Evolutionary conservation across 2,113 vertebrate species (phyloP).

Genomic region (Corydoras maculifer): DNA sequence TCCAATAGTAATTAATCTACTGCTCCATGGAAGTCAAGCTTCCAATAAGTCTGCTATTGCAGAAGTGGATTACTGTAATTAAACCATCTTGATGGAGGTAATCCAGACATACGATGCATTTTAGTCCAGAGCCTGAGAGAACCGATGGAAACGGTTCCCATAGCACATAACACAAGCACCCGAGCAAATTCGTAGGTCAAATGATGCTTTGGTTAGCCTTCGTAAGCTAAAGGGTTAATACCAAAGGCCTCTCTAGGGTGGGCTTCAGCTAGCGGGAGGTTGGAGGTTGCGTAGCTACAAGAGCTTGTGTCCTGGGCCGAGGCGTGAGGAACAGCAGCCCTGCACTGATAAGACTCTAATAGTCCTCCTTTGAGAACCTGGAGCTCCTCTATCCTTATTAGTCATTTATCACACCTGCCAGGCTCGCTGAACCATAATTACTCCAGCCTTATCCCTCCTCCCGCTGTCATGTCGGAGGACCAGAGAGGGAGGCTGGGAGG

Average conservation of each 20-base stretch:
- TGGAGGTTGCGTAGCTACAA: conserved; percentile 64
- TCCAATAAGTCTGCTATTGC: conserved; percentile 21
- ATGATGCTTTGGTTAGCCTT: background rate
- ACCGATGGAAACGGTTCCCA: background rate
- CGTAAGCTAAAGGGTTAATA: conserved; percentile 49
- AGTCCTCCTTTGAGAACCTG: conserved; percentile 94
- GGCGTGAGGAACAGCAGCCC: conserved; percentile 68
- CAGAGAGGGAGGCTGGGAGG: conserved; percentile 37
- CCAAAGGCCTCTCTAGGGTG: conserved; percentile 32
- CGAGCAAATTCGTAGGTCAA: background rate
- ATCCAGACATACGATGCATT: conserved; percentile 7
- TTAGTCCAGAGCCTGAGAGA: background rate
- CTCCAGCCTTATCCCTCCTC: conserved; percentile 94
- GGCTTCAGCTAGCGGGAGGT: conserved; percentile 56
- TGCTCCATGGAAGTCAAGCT: conserved; percentile 15
- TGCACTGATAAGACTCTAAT: conserved; percentile 98
- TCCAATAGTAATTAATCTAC: conserved; percentile 40
- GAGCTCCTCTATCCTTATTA: conserved; percentile 94
- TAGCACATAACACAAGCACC: too few relatives aligned
- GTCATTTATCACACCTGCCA: conserved; percentile 99
- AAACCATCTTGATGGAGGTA: conserved; percentile 27
- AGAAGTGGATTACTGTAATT: conserved; percentile 39
- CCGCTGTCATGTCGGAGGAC: conserved; percentile 90
- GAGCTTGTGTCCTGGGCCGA: conserved; percentile 74
- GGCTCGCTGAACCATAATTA: conserved; percentile 99